Conservation (phyloP, 2,888 invertebrate genomes). For the Apoda limacodes region DNA sequence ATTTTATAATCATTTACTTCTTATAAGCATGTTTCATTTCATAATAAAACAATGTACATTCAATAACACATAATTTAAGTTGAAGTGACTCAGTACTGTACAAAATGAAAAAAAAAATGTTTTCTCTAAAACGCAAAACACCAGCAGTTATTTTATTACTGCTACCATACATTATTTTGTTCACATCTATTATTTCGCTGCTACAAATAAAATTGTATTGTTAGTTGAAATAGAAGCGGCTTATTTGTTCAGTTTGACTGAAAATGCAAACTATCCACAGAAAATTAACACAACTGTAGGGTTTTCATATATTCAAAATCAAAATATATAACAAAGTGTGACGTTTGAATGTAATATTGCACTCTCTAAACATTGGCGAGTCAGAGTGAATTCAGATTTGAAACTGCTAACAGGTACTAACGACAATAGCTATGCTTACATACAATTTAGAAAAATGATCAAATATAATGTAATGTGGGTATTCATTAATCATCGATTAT, state of each 20-base stretch:
- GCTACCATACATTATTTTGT: slow-evolving; percentile 30
- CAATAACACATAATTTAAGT: slow-evolving; percentile 67
- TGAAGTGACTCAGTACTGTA: slow-evolving; percentile 66
- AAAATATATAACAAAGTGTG: no score
- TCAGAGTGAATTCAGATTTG: no score
- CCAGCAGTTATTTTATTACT: slow-evolving; percentile 28
- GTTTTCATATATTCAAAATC: no score
- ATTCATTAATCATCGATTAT: no score
- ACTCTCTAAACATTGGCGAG: no score
- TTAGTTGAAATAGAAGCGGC: slow-evolving; percentile 41
- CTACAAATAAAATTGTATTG: slow-evolving; percentile 39
- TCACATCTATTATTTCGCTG: slow-evolving; percentile 26
- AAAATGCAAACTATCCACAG: slow-evolving; percentile 7
- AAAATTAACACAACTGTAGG: no score
- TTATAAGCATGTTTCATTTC: slow-evolving; percentile 66
- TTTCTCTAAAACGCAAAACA: slow-evolving; percentile 17
- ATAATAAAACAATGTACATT: slow-evolving; percentile 67
- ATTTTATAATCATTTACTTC: slow-evolving; percentile 67
- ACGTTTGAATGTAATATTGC: no score
- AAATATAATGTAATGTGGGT: no score
- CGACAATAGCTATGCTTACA: no score
- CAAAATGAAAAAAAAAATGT: slow-evolving; percentile 39
- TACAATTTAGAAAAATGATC: no score
- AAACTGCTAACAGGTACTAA: no score
- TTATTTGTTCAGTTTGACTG: slow-evolving; percentile 9